Evolutionary conservation across 2,113 vertebrate species (phyloP), one percentile per base, ranked within the genome.

Genomic region (Chloropsis hardwickii): DNA sequence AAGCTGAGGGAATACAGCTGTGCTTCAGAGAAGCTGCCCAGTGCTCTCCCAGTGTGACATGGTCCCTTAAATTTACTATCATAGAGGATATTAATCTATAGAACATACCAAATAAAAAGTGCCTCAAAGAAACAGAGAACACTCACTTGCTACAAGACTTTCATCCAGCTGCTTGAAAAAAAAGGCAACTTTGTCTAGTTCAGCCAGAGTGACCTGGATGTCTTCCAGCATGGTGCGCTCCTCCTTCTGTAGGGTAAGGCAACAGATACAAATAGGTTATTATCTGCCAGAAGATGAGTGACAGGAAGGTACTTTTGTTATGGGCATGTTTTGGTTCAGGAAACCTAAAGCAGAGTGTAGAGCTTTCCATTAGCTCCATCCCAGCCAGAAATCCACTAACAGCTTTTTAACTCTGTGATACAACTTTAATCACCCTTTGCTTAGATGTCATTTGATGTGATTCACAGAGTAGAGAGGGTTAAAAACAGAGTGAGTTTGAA

Each of bases 151-250:
- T 83, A 99, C 98, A 3, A 98, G 98, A 95, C 97, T 99, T 97
- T 99, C 99, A 25, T 99, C 98, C 98, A 99, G 97, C 90, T 98
- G 99, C 93, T 99, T 99, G 97, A 99, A 99, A 94, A 98, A 98
- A 97, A 99, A 98, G 70, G 98, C 98, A 95, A 99, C 99, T 88
- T 99, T 99, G 97, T 99, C 99, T 97, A 99, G 96, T 95, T 99
- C 99, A 17, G 97, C 97, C 94, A 99, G 98, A 27, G 98, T 98
- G 17, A 98, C 99, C 97, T 99, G 99, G 94, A 99, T 98, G 95
- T 99, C 99, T 92, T 99, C 99, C 92, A 99, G 98, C 99, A 99
- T 99, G 90, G 96, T 99, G 29, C 97, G 98, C 50, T 99, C 99
- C 91, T 99, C 99, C 86, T 98, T 99, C 99, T 99, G 98, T 8